Evolutionary conservation across 2,113 vertebrate species (phyloP).

Genomic region (Pelmatolapia mariae): DNA sequence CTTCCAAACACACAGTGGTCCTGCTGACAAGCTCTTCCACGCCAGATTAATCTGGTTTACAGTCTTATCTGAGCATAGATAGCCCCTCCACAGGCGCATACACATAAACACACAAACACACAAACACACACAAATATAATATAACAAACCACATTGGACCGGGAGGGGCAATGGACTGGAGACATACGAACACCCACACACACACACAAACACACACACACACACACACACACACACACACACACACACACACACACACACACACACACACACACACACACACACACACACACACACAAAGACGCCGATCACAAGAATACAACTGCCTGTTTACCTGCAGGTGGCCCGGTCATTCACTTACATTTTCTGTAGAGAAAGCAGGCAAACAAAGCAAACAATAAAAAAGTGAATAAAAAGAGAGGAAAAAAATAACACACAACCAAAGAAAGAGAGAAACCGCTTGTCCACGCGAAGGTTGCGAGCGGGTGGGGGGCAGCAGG

Average conservation of each 20-base stretch:
- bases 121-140: slow-evolving; percentile 44
- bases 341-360: slow-evolving; percentile 25
- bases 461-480: not conserved
- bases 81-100: slow-evolving; percentile 74
- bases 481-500: slow-evolving; percentile 20
- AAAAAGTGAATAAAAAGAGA: slow-evolving; percentile 1
- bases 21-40: slow-evolving; percentile 96
- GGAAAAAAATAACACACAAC: not conserved
- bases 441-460: slow-evolving; percentile 5
- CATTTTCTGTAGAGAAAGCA: slow-evolving; percentile 5
- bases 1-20: slow-evolving; percentile 61
- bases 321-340: slow-evolving; percentile 56
- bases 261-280: not conserved
- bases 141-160: slow-evolving; percentile 46
- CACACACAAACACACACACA: not conserved
- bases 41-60: slow-evolving; percentile 99
- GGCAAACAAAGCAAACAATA: slow-evolving; percentile 45
- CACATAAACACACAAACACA: slow-evolving; percentile 31
- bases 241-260: no score
- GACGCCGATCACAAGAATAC: slow-evolving; percentile 39
- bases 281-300: not conserved
- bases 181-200: slow-evolving; percentile 7
- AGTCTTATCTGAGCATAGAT: slow-evolving; percentile 95
- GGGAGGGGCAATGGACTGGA: slow-evolving; percentile 35
- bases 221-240: not conserved